Base-by-base conservation (phyloP, 2,888 invertebrate genomes). In the Alloscopus bannaensis region DNA sequence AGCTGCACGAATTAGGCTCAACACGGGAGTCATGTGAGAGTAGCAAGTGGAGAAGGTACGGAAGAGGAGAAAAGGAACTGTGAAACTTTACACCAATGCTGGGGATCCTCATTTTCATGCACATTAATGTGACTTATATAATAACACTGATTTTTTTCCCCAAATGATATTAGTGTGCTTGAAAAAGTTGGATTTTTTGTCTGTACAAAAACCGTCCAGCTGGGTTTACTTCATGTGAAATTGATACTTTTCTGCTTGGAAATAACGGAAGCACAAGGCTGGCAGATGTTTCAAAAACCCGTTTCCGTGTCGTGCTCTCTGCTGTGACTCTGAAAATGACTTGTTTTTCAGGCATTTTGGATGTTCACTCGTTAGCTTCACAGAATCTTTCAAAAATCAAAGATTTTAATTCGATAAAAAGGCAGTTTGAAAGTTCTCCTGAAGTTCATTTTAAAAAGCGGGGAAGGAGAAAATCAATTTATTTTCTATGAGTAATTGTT, bases 201-300 rank as follows among this genome's bases (percentile, higher is more conserved):
- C n/a, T n/a, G n/a, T n/a, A n/a, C n/a, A n/a, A n/a, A n/a, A n/a
- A n/a, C n/a, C n/a, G 24, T 52, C 52, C 52, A 52, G 52, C 13
- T 52, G 31, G 45, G 47, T 70, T 69, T 52, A 52, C 52, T 64
- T 40, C 72, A 64, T 66, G 36, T 75, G 75, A 50, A 75, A 75
- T 40, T 75, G 75, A 75, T 75, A 75, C 75, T 75, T 75, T 73
- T 75, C 52, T 59, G 29, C 29, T 1, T 26, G 26, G 1, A 11
- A 22, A 59, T 59, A 66, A 65, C 65, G 73, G 65, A 73, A 73
- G 65, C 47, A 31, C 62, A 36, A 55, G 55, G 13, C 40, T 55
- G 40, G 24, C 72, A 72, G 72, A 72, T 72, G 72, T 72, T 36
- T 47, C n/a, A 2, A 18, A 62, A 3, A 26, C n/a, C n/a, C n/a